Percentiles rank a stretch among this genome's conserved stretches.
Conservation (phyloP, 2,888 invertebrate species). For the Drosophila histrio region DNA sequence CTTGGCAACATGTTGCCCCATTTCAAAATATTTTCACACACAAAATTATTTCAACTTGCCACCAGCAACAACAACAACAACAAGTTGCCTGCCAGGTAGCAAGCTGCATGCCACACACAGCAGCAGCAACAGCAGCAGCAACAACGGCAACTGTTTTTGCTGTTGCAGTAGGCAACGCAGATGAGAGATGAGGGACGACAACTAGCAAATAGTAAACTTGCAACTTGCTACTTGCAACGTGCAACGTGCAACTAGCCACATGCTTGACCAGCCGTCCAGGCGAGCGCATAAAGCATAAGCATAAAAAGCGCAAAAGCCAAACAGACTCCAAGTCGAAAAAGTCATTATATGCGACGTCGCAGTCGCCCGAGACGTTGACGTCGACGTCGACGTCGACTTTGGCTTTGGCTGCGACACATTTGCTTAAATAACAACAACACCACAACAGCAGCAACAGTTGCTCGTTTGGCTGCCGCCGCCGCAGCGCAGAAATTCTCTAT, state of each 20-base stretch:
- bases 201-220: conserved; percentile 33
- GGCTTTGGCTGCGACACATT: conserved; percentile 80
- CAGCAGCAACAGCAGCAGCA: conserved; percentile 47
- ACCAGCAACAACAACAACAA: conserved; percentile 31
- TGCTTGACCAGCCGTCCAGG: conserved; percentile 72
- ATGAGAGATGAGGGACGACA: conserved; percentile 47
- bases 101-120: conserved; percentile 69
- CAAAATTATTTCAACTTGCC: conserved; percentile 78
- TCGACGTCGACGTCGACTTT: conserved; percentile 49
- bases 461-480: conserved; percentile 60
- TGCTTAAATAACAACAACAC: conserved; percentile 76
- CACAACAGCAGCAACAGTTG: conserved; percentile 52
- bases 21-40: conserved; percentile 80
- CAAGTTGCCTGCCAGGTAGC: conserved; percentile 46
- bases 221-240: conserved; percentile 52
- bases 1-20: conserved; percentile 50
- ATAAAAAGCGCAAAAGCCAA: conserved; percentile 69
- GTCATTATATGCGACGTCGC: conserved; percentile 70
- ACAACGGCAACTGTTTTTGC: conserved; percentile 52
- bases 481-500: no score
- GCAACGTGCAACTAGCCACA: conserved; percentile 57
- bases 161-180: conserved; percentile 34
- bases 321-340: conserved; percentile 61
- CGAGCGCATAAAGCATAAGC: conserved; percentile 82
- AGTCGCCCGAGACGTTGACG: background rate